A percentile compares a stretch with the other conserved stretches of the same genome.
phyloP scores from a whole-genome alignment of 2,113 vertebrate species.

The Barnardius zonarius region DNA sequence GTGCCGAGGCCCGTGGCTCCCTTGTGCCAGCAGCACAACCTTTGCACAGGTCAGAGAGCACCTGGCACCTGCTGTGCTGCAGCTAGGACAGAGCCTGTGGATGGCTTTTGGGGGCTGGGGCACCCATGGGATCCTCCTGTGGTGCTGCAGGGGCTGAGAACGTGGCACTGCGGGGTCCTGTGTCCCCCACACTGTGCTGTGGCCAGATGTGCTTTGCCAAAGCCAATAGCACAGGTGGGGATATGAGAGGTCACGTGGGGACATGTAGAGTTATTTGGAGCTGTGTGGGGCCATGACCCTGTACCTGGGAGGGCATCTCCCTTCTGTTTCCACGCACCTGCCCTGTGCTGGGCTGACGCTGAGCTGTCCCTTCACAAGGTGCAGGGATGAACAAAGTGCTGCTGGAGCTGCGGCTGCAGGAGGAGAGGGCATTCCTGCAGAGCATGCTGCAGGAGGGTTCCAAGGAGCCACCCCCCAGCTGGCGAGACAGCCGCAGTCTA shows the following conservation, averaged over 20 bases:
- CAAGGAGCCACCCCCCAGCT: not conserved
- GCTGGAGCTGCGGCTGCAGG: not conserved
- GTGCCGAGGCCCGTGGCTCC: not conserved
- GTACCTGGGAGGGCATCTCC: not conserved
- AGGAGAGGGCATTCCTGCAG: not conserved
- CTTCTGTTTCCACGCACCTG: not conserved
- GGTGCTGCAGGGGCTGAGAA: not conserved
- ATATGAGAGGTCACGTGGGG: not conserved
- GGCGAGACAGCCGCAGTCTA: slow-evolving; percentile 65
- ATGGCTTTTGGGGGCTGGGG: not conserved
- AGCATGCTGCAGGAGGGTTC: not conserved
- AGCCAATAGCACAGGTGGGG: not conserved
- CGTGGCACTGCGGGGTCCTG: not conserved
- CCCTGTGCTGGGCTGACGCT: not conserved
- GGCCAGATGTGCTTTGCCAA: not conserved
- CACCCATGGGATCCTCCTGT: not conserved
- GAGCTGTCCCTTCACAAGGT: not conserved
- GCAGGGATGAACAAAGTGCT: not conserved
- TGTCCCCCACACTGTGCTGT: not conserved
- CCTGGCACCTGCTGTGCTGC: not conserved
- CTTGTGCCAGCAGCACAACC: not conserved
- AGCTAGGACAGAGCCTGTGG: not conserved
- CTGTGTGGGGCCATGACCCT: not conserved
- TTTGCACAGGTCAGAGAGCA: not conserved
- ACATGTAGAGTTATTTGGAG: too few species aligned